Evolutionary conservation across 2,113 vertebrate species (phyloP).

Genomic region (Australoheros scitulus): DNA sequence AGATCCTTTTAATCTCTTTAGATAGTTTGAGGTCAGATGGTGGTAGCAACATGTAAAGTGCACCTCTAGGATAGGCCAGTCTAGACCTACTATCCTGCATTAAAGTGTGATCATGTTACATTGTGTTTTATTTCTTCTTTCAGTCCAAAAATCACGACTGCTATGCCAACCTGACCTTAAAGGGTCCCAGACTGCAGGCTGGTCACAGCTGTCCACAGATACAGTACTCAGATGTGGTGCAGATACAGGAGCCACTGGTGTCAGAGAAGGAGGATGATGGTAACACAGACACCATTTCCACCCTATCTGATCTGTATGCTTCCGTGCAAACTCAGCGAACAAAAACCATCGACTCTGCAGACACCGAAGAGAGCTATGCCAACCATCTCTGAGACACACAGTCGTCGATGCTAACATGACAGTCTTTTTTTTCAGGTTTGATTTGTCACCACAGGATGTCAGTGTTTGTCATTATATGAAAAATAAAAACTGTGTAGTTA

Average conservation of each 20-base stretch:
- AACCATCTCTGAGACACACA: conserved; percentile 69
- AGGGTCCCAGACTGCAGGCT: conserved; percentile 58
- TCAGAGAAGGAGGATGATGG: conserved; percentile 24
- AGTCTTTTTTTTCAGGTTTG: neutral
- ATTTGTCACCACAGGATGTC: conserved; percentile 46
- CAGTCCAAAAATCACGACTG: conserved; percentile 68
- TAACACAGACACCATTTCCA: conserved; percentile 35
- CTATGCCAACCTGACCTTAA: conserved; percentile 79
- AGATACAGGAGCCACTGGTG: conserved; percentile 19
- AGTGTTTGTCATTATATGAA: conserved; percentile 16
- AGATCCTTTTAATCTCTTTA: neutral
- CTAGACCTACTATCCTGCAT: neutral
- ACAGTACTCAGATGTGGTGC: conserved; percentile 65
- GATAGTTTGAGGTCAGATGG: neutral
- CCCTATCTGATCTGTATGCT: conserved; percentile 76
- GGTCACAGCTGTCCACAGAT: conserved; percentile 60
- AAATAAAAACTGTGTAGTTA: neutral
- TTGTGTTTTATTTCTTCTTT: neutral
- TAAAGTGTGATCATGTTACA: neutral
- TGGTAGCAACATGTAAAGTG: neutral
- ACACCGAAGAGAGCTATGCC: conserved; percentile 64
- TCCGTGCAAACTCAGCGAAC: conserved; percentile 72
- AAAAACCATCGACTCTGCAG: conserved; percentile 56
- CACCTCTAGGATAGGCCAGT: neutral
- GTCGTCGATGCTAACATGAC: neutral